Conservation (phyloP, 2,888 invertebrate genomes). For the Pollenia angustigena region DNA sequence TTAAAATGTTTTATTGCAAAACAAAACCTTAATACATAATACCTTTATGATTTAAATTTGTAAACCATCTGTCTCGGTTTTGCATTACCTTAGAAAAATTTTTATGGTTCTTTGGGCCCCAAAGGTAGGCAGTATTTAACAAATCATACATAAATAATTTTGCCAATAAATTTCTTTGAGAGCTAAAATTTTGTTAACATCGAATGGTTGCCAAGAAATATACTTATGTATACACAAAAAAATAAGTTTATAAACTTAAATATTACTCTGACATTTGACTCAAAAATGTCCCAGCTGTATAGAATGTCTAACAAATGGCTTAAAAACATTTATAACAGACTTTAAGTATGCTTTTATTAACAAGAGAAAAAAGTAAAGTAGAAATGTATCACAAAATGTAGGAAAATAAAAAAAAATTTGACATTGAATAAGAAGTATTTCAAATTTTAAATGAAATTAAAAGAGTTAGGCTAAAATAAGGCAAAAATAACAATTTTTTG, state of each 20-base stretch:
- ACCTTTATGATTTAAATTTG: neutral
- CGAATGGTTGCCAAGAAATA: conserved; percentile 11
- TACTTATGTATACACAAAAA: neutral
- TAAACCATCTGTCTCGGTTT: neutral
- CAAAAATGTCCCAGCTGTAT: conserved; percentile 5
- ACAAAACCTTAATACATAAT: neutral
- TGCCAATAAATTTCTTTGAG: neutral
- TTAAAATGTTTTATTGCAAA: neutral
- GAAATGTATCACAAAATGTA: neutral
- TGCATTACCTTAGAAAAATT: too few relatives aligned
- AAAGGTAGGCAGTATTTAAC: conserved; percentile 10
- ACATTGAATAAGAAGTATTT: neutral
- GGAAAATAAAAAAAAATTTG: neutral
- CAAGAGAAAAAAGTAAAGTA: neutral
- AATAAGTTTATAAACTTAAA: conserved; percentile 2
- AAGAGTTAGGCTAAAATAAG: too few relatives aligned
- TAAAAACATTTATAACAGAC: conserved; percentile 1
- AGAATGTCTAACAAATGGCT: neutral
- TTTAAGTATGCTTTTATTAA: conserved; percentile 17
- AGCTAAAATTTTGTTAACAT: neutral
- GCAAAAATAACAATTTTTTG: too few relatives aligned
- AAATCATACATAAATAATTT: neutral
- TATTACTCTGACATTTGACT: conserved; percentile 28
- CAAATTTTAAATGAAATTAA: neutral
- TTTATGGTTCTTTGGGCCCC: neutral